Percentiles rank a stretch among this genome's conserved stretches.
Evolutionary conservation across 2,113 vertebrate species (phyloP).

Genomic region (Ceuthmochares aereus): DNA sequence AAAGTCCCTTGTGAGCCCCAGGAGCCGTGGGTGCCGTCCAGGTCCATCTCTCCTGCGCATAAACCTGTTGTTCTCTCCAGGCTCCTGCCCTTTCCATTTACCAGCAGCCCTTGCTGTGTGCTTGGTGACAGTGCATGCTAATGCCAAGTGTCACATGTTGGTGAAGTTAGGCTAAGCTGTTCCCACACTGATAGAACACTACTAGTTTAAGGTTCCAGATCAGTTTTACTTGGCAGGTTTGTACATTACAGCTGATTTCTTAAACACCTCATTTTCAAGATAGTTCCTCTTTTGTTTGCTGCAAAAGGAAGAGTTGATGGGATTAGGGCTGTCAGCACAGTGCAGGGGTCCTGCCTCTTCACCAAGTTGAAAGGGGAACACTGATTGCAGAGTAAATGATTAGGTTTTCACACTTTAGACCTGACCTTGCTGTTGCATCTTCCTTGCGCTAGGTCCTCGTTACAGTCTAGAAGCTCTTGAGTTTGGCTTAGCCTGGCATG

Average conservation of each 20-base stretch:
- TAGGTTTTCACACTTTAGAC: background rate
- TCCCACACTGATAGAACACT: background rate
- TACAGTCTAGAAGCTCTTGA: background rate
- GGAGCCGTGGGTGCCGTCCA: background rate
- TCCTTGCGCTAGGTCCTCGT: background rate
- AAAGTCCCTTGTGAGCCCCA: background rate
- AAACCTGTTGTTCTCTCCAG: background rate
- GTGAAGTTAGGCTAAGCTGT: background rate
- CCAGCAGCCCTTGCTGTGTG: background rate
- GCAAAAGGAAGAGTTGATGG: background rate
- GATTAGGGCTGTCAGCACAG: background rate
- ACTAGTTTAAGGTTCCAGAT: background rate
- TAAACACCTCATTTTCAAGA: background rate
- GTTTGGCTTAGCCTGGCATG: background rate
- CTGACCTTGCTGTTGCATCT: background rate
- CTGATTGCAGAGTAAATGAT: background rate
- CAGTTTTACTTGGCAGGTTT: background rate
- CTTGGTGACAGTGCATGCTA: background rate
- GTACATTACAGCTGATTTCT: background rate
- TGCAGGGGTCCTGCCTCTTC: background rate
- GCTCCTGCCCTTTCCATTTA: background rate
- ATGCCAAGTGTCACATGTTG: background rate
- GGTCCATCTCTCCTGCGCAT: background rate
- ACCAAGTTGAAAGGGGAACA: background rate
- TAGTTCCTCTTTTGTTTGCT: background rate